Evolutionary conservation across 2,888 invertebrate species (phyloP).

Genomic region (Tricholauxania praeusta): DNA sequence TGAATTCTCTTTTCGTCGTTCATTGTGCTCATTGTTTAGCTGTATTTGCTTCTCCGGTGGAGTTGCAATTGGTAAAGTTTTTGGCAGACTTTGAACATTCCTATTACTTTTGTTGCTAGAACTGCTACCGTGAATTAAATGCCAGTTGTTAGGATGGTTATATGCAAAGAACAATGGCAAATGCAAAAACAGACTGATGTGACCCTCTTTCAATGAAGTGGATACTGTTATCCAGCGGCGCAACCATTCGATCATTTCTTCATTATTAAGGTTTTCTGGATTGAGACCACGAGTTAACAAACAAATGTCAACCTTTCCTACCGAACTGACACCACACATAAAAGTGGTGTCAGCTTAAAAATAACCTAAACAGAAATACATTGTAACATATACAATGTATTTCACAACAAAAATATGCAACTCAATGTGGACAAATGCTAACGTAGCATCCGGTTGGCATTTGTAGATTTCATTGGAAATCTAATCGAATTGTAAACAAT

Average conservation of each 20-base stretch:
- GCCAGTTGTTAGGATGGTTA: conserved; percentile 87
- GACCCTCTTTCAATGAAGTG: conserved; percentile 71
- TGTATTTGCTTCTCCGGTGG: not conserved
- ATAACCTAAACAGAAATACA: too few species aligned
- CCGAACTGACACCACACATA: too few species aligned
- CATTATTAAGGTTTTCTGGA: conserved; percentile 77
- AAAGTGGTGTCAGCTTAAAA: too few species aligned
- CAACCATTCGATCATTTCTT: conserved; percentile 82
- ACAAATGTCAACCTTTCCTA: not conserved
- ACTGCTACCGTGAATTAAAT: conserved; percentile 56
- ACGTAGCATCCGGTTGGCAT: too few species aligned
- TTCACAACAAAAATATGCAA: too few species aligned
- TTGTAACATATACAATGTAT: too few species aligned
- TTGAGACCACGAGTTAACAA: conserved; percentile 77
- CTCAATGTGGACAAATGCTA: too few species aligned
- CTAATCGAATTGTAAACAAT: too few species aligned
- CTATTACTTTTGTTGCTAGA: conserved; percentile 15
- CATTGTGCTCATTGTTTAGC: not conserved
- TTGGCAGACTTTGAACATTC: not conserved
- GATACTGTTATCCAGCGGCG: conserved; percentile 82
- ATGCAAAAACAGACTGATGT: conserved; percentile 75
- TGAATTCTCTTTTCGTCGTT: not conserved
- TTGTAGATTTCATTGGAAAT: too few species aligned
- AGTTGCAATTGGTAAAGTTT: not conserved
- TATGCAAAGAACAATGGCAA: too few species aligned